These are phyloP conservation scores for Stramonita haemastoma DNA, from an alignment of 2,888 invertebrate species.

Conservation along the genomic window DNA sequence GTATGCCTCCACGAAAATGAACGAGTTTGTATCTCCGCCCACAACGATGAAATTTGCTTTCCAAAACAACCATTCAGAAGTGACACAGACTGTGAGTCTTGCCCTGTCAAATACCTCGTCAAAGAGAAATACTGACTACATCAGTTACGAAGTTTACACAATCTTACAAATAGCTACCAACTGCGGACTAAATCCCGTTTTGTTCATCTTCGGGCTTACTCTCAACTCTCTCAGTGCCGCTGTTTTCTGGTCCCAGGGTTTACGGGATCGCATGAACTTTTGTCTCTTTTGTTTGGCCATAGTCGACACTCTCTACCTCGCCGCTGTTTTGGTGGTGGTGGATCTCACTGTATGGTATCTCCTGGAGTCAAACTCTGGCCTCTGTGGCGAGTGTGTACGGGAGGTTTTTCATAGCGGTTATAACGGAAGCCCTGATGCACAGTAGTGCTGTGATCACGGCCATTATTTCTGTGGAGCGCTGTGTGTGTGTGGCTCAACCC, in stretches of 20 bases:
- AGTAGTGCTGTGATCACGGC: not conserved
- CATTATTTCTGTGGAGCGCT: not conserved
- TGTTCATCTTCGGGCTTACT: not conserved
- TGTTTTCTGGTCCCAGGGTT: constrained; percentile 1
- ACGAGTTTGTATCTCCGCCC: not conserved
- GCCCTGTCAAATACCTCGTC: not conserved
- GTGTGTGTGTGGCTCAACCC: not conserved
- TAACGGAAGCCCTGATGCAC: not conserved
- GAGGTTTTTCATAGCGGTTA: not conserved
- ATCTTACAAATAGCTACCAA: not conserved
- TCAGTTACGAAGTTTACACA: not conserved
- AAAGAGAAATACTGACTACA: not conserved
- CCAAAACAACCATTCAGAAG: not conserved
- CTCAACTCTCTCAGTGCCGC: not conserved
- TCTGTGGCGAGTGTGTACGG: not conserved
- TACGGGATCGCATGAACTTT: constrained; percentile 20
- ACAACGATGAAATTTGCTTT: no score
- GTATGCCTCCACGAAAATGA: not conserved
- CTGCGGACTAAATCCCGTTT: not conserved
- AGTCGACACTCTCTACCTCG: not conserved
- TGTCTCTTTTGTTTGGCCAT: constrained; percentile 25
- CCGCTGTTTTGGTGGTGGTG: not conserved
- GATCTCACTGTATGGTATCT: not conserved
- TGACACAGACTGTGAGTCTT: no score
- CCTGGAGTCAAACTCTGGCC: not conserved